Base-by-base conservation (phyloP, 2,797 vertebrate genomes). In the Podargus strigoides region DNA sequence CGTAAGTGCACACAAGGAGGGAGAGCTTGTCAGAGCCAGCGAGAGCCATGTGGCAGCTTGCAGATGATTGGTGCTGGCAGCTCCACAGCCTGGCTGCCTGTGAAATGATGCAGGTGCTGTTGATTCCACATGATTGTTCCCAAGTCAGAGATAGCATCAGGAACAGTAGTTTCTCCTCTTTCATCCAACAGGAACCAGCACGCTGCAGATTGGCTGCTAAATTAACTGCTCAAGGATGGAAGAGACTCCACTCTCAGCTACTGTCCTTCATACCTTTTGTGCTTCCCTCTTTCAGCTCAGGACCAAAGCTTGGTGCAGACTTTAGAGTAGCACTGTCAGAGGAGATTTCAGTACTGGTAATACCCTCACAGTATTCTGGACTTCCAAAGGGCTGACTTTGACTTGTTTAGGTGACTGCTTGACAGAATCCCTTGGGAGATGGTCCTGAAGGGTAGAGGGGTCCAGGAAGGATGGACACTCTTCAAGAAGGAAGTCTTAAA, bases 1-100 rank as follows among this genome's bases (percentile, higher is more conserved):
- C 21, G 47, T n/a, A 39, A 50, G 42, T 9, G 32, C 28, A 47
- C 10, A 49, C 0, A 0, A 69, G 30, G 39, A 5, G 2, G 30
- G 63, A 77, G 37, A 52, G 23, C 58, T 39, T 67, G 34, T 12
- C 53, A 59, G 42, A 74, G 14, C 24, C 76, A 90, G 14, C 24
- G 41, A 67, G 62, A 67, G 23, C 55, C 6, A 7, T 14, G 11
- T 30, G 17, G 42, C 19, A 28, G 74, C 23, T 1, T 3, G 26
- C 32, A 24, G 55, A 32, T 12, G 46, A 46, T 17, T 21, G 11
- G 23, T 0, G 5, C 24, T n/a, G n/a, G 60, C 73, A 80, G 58
- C 59, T 58, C 60, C 55, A 2, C 62, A 70, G 53, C 41, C 46
- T 1, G 1, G 22, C 63, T 89, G 88, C 50, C 76, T 50, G 24